Conservation (phyloP, 2,888 invertebrate species). For the Gari tellinella region DNA sequence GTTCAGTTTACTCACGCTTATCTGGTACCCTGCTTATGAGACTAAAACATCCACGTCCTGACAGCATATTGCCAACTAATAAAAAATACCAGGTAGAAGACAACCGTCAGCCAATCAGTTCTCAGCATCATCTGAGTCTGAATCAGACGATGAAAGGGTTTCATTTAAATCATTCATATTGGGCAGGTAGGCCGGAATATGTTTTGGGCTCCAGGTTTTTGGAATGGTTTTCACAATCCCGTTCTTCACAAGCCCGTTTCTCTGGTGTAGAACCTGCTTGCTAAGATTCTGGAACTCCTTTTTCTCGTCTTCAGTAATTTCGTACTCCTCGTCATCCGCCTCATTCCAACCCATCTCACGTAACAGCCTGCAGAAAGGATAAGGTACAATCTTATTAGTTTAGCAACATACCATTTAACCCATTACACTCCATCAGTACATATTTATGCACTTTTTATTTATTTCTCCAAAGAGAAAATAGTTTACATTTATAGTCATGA, state of each 20-base stretch:
- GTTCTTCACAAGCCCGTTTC: constrained; percentile 56
- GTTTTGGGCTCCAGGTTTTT: constrained; percentile 79
- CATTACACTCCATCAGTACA: no score
- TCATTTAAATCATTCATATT: constrained; percentile 70
- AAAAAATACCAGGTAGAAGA: not conserved
- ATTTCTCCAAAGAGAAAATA: no score
- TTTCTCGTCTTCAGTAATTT: constrained; percentile 84
- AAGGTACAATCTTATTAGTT: no score
- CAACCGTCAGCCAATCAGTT: constrained; percentile 16
- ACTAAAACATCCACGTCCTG: no score
- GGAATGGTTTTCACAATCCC: constrained; percentile 56
- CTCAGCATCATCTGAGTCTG: constrained; percentile 71
- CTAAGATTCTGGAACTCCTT: constrained; percentile 81
- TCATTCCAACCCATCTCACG: constrained; percentile 85
- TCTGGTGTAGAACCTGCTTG: constrained; percentile 70
- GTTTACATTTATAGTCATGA: no score
- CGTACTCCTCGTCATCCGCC: constrained; percentile 83
- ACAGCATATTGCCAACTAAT: no score
- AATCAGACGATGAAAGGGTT: constrained; percentile 74
- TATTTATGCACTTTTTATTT: no score
- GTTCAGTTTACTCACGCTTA: no score
- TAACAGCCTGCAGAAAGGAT: constrained; percentile 74
- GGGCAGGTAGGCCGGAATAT: constrained; percentile 69
- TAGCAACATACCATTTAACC: no score
- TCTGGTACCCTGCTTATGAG: no score